Percentiles rank a stretch among this genome's conserved stretches.
phyloP scores from a whole-genome alignment of 1,140 invertebrate species.

The Triops cancriformis region DNA sequence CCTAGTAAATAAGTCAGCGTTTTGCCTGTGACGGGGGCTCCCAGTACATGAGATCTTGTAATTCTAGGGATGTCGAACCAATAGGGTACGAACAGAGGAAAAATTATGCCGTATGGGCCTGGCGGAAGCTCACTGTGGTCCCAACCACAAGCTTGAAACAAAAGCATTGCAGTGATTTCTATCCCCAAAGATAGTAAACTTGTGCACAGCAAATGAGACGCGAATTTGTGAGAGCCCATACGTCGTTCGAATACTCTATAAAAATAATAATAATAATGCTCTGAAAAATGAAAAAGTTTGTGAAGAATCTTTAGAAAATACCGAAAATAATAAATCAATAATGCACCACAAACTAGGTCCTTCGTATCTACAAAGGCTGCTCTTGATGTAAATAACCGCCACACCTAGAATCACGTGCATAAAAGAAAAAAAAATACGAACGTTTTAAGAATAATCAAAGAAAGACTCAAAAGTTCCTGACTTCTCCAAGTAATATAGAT shows the following conservation, averaged over 20 bases:
- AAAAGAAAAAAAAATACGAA: neutral
- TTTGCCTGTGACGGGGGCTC: conserved; percentile 48
- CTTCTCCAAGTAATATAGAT: conserved; percentile 38
- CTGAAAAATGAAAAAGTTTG: neutral
- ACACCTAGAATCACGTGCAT: conserved; percentile 37
- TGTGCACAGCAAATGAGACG: conserved; percentile 43
- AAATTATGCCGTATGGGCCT: conserved; percentile 43
- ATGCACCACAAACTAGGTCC: conserved; percentile 45
- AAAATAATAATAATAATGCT: conserved; percentile 20
- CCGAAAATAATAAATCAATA: conserved; percentile 49
- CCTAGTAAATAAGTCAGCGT: conserved; percentile 48
- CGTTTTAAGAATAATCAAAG: neutral
- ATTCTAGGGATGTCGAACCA: conserved; percentile 48
- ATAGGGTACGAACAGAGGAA: conserved; percentile 45
- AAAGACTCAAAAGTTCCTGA: conserved; percentile 29
- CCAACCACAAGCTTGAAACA: conserved; percentile 36
- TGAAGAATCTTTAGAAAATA: conserved; percentile 27
- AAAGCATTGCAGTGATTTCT: conserved; percentile 38
- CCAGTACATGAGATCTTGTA: conserved; percentile 43
- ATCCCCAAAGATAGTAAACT: conserved; percentile 40
- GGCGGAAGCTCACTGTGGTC: conserved; percentile 40
- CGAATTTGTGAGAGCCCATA: conserved; percentile 48
- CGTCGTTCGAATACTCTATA: conserved; percentile 47
- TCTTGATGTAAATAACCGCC: conserved; percentile 43
- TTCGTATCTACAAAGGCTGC: conserved; percentile 47